Conservation (phyloP, 2,888 invertebrate species). For the Drosophila cracens region DNA sequence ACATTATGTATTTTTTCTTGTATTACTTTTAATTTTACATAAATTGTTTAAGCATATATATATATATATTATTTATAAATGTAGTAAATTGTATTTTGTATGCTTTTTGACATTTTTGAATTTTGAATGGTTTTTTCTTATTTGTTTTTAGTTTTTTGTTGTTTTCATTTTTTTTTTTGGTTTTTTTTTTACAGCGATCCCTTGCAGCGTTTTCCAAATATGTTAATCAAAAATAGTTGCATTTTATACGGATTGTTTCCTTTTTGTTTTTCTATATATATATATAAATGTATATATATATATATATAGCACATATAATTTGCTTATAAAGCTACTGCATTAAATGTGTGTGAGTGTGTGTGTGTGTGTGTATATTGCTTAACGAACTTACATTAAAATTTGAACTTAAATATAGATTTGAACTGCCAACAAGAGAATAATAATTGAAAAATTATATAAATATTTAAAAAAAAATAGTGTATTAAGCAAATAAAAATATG, state of each 20-base stretch:
- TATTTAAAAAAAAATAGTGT: conserved; percentile 30
- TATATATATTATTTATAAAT: conserved; percentile 50
- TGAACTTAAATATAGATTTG: conserved; percentile 48
- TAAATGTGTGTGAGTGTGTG: conserved; percentile 20
- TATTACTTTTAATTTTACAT: conserved; percentile 34
- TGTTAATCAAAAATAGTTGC: conserved; percentile 72
- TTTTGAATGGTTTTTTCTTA: conserved; percentile 49
- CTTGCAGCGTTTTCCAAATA: conserved; percentile 69
- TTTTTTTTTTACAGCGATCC: conserved; percentile 53
- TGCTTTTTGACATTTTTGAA: conserved; percentile 57
- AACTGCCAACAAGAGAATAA: conserved; percentile 66
- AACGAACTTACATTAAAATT: conserved; percentile 35
- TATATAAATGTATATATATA: conserved; percentile 18
- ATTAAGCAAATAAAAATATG: conserved; percentile 27
- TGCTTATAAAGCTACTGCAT: conserved; percentile 70
- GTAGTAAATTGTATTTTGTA: conserved; percentile 60
- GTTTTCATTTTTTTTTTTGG: conserved; percentile 15
- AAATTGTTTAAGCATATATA: conserved; percentile 35
- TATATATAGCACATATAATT: conserved; percentile 62
- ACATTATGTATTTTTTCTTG: conserved; percentile 29
- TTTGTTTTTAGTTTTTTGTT: conserved; percentile 4
- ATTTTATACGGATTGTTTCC: conserved; percentile 24
- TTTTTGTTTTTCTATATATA: conserved; percentile 22
- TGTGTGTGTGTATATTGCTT: conserved; percentile 54
- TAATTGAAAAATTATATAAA: conserved; percentile 15